Evolutionary conservation across 2,797 vertebrate genomes (phyloP).

Genomic region (Nasua narica): DNA sequence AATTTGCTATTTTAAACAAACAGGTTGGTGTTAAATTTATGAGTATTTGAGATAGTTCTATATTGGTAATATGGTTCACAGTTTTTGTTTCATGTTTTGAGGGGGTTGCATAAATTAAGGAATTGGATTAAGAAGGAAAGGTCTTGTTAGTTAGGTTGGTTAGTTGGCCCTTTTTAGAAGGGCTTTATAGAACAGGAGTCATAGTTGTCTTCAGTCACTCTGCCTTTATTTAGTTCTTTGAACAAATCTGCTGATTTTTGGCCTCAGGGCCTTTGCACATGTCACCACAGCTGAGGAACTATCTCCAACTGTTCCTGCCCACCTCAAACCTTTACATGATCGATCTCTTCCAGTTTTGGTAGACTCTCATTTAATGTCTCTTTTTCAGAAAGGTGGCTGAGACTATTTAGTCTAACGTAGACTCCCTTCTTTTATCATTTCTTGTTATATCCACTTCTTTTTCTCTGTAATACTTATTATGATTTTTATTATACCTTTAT

Average conservation of each 20-base stretch:
- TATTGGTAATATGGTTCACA: neutral
- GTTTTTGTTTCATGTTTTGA: neutral
- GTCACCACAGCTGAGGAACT: neutral
- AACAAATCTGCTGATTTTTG: neutral
- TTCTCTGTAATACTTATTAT: neutral
- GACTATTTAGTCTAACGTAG: neutral
- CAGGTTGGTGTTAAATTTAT: neutral
- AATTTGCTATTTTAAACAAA: neutral
- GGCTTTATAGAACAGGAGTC: neutral
- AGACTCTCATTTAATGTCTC: neutral
- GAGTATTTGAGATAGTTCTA: neutral
- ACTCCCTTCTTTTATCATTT: neutral
- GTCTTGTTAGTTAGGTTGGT: neutral
- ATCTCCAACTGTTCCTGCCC: neutral
- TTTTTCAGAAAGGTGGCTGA: neutral
- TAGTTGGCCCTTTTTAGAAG: neutral
- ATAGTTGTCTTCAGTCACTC: neutral
- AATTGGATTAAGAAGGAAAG: neutral
- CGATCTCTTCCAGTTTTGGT: neutral
- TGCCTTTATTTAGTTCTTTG: neutral
- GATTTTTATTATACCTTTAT: neutral
- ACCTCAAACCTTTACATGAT: neutral
- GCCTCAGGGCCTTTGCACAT: neutral
- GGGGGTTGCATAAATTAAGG: neutral
- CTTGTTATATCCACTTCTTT: neutral